Conservation (phyloP, 2,888 invertebrate genomes). For the Chouioia cunea region DNA sequence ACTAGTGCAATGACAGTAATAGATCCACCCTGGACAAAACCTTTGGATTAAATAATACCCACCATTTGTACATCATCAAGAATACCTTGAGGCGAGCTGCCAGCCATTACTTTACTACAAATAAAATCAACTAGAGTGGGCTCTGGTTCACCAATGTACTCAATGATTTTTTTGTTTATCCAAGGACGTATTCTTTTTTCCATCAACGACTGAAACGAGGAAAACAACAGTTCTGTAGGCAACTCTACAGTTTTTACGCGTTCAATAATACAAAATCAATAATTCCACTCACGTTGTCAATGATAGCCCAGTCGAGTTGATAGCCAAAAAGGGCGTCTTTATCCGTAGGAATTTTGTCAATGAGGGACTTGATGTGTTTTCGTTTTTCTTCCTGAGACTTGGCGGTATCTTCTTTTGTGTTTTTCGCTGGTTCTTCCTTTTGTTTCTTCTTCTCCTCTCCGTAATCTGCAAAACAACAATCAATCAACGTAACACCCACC, state of each 20-base stretch:
- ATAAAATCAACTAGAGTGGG: constrained; percentile 99
- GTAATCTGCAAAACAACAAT: constrained; percentile 69
- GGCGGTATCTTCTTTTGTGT: constrained; percentile 75
- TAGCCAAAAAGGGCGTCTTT: constrained; percentile 97
- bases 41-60: constrained; percentile 53
- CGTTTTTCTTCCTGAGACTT: constrained; percentile 94
- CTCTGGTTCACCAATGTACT: constrained; percentile 99
- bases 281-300: constrained; percentile 74
- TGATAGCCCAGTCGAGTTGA: constrained; percentile 90
- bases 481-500: neutral
- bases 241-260: too few species aligned
- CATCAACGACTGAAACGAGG: constrained; percentile 80
- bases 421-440: constrained; percentile 66
- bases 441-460: constrained; percentile 73
- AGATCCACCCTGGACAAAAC: neutral
- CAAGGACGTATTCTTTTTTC: constrained; percentile 97
- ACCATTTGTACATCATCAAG: constrained; percentile 99
- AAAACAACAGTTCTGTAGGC: neutral
- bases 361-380: constrained; percentile 95
- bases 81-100: constrained; percentile 93
- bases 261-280: too few species aligned
- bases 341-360: constrained; percentile 98
- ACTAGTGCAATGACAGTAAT: neutral
- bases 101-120: constrained; percentile 96
- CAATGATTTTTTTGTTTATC: constrained; percentile 99